Evolutionary conservation across 2,888 invertebrate genomes (phyloP), one percentile per base, ranked within the genome.

Genomic region (Ypsolopha scabrella): DNA sequence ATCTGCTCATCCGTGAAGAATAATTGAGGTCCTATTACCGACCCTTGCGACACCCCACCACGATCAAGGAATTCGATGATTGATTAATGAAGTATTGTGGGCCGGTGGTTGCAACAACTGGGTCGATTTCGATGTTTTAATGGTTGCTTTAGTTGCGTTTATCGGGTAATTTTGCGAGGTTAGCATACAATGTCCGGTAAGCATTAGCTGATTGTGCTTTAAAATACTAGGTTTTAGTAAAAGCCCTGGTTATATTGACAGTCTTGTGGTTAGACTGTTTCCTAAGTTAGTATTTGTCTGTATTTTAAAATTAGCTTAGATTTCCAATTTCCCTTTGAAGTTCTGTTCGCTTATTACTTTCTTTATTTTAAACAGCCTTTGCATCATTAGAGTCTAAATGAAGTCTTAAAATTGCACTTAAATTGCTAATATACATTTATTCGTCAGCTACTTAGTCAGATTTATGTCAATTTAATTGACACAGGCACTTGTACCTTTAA

Each of bases 121-220:
- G 72, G 70, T 67, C 72, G 66, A 65, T 70, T 70, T 72, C 68
- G 58, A 63, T 64, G 59, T 60, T 59, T 57, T 71, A 72, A 71
- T 72, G 54, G 60, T 57, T 62, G 55, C 65, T 58, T 64, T 60
- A 56, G 57, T 57, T 61, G 54, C 51, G 55, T 60, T 64, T 62
- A 59, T 51, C 53, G 50, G 52, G 46, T 51, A 41, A 39, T 50
- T 54, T 47, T 50, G 52, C 56, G 59, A 57, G 54, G 58, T 52
- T 41, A 10, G 14, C 50, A 11, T 14, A 39, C 49, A 10, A 41
- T 43, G 43, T 50, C 50, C 50, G 50, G 50, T 50, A n/a, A n/a
- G 35, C 34, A 34, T 11, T 41, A 6, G 45, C 24, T 14, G 13
- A 41, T 13, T 11, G 13, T 43, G 13, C 7, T 14, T 6, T 43